phyloP scores from a whole-genome alignment of 1,140 invertebrate genomes.

The Bombus ignitus region DNA sequence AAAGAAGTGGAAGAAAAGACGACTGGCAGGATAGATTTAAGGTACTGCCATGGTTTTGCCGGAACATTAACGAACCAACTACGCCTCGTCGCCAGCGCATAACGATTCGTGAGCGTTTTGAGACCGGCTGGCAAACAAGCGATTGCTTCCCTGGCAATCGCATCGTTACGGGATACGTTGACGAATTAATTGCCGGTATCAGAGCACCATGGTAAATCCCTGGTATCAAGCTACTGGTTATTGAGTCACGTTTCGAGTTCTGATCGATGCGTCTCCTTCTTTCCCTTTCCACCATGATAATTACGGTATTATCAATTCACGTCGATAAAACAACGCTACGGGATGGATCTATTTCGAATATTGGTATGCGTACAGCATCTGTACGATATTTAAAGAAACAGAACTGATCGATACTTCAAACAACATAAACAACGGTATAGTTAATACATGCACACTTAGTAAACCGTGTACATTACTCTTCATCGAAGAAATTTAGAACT shows the following conservation, averaged over 20 bases:
- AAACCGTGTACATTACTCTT: too few species aligned
- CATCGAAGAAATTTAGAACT: too few species aligned
- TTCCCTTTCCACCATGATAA: background rate
- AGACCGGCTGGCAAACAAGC: slow-evolving; percentile 48
- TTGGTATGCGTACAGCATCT: background rate
- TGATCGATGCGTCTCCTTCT: background rate
- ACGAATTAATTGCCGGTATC: slow-evolving; percentile 65
- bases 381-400: background rate
- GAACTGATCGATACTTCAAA: background rate
- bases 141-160: slow-evolving; percentile 23
- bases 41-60: slow-evolving; percentile 8
- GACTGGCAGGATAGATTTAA: slow-evolving; percentile 14
- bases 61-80: slow-evolving; percentile 56
- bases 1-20: background rate
- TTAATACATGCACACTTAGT: background rate
- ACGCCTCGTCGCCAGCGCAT: slow-evolving; percentile 13
- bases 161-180: slow-evolving; percentile 34
- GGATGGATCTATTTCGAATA: slow-evolving; percentile 1
- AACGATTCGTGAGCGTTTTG: slow-evolving; percentile 12
- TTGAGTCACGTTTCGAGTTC: slow-evolving; percentile 59
- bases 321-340: background rate
- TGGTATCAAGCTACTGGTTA: slow-evolving; percentile 39
- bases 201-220: slow-evolving; percentile 23
- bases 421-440: background rate
- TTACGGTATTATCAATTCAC: slow-evolving; percentile 4